phyloP scores from a whole-genome alignment of 1,140 invertebrate species.

The Macrosteles quadrilineatus region DNA sequence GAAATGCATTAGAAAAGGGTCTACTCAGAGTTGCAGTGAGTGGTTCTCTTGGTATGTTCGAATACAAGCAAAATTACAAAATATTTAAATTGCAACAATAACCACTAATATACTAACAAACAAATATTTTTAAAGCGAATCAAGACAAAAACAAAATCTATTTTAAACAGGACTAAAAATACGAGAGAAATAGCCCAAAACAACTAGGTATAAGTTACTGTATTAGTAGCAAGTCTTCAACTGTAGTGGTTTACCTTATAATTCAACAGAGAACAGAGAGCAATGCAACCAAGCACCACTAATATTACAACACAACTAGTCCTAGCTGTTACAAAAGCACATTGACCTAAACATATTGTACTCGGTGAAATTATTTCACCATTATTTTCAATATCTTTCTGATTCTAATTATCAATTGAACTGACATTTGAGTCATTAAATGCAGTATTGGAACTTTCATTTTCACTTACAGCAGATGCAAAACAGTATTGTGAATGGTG shows the following conservation, averaged over 20 bases:
- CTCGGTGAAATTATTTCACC: too few species aligned
- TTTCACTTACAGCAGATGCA: too few species aligned
- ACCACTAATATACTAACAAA: conserved; percentile 25
- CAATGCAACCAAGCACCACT: conserved; percentile 22
- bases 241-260: conserved; percentile 21
- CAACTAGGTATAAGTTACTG: conserved; percentile 13
- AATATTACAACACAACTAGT: conserved; percentile 13
- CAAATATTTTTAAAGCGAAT: conserved; percentile 22
- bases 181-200: conserved; percentile 21
- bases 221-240: conserved; percentile 21
- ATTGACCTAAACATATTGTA: neutral
- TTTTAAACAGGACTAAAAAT: conserved; percentile 21
- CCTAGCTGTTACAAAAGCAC: conserved; percentile 19
- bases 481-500: too few species aligned
- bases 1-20: conserved; percentile 20
- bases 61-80: conserved; percentile 20
- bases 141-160: conserved; percentile 19
- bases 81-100: conserved; percentile 24
- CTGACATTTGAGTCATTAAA: too few species aligned
- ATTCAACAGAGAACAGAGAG: conserved; percentile 8
- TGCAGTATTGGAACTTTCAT: too few species aligned
- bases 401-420: too few species aligned
- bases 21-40: conserved; percentile 19
- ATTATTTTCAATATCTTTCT: too few species aligned
- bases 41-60: conserved; percentile 1